Evolutionary conservation across 2,888 invertebrate species (phyloP), one percentile per base, ranked within the genome.

Genomic region (Eupithecia pulchellata): DNA sequence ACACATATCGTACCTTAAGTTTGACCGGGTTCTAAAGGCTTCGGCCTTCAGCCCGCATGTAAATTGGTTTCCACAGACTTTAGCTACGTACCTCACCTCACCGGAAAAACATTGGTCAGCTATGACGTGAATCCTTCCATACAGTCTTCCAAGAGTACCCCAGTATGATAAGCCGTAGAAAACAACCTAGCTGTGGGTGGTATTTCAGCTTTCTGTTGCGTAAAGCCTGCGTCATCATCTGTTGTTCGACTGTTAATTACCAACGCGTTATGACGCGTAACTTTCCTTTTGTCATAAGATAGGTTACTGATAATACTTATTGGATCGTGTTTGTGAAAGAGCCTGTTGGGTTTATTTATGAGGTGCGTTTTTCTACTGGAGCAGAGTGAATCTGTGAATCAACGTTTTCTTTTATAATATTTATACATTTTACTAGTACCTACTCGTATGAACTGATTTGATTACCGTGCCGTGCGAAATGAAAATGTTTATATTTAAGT

Each of bases 91-190:
- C 11, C 25, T 52, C 0, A 25, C 1, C 20, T 4, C 25, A 4
- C 11, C 13, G 25, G 52, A 52, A 52, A 52, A 39, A 52, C 6
- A 47, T 11, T 6, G 1, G 1, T 9, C 5, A 9, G 2, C 20
- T 11, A 52, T 13, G 52, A 20, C 52, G 52, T 52, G 60, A 47
- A 36, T 29, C 20, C 27, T 57, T 67, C 39, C 36, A 42, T 61
- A 55, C 55, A 36, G 73, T 73, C 73, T 73, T 73, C 73, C 73
- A 73, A 47, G 11, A 27, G 32, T 69, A 72, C 72, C 69, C 64
- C 72, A 61, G 60, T 72, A 72, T 69, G 29, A 66, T 72, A 66
- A 66, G 61, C 66, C 57, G 17, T 60, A 29, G 52, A 47, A 58
- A 70, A 63, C 20, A 47, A 34, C 20, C 20, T 36, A 27, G 17